These are phyloP conservation scores for Pionites leucogaster DNA, from an alignment of 2,113 vertebrate genomes.

Conservation along the genomic window DNA sequence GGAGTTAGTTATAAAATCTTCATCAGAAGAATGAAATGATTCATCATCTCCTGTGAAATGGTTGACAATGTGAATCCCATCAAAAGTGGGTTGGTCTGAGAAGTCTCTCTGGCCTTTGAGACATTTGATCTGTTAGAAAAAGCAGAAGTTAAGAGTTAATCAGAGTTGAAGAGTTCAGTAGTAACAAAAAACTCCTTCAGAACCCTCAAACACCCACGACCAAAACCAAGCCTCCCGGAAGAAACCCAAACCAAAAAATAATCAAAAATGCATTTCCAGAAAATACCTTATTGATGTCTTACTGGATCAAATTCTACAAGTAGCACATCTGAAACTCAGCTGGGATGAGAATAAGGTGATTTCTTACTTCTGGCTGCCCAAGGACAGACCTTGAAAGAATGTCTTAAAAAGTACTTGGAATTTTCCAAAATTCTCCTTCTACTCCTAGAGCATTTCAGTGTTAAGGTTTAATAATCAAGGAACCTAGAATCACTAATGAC, in stretches of 20 bases:
- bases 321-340: background rate
- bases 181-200: background rate
- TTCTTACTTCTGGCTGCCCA: background rate
- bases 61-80: slow-evolving; percentile 94
- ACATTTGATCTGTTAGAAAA: slow-evolving; percentile 85
- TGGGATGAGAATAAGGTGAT: background rate
- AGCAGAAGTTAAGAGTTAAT: slow-evolving; percentile 28
- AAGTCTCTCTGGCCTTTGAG: slow-evolving; percentile 87
- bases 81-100: slow-evolving; percentile 85
- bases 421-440: background rate
- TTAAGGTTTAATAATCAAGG: background rate
- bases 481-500: background rate
- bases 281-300: background rate
- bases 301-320: background rate
- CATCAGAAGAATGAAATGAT: slow-evolving; percentile 91
- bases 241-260: background rate
- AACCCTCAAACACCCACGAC: background rate
- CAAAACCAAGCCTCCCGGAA: background rate
- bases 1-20: slow-evolving; percentile 82
- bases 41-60: slow-evolving; percentile 87
- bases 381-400: background rate
- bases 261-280: background rate
- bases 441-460: background rate
- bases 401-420: background rate
- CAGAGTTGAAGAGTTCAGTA: background rate